phyloP scores from a whole-genome alignment of 2,888 invertebrate genomes.

The Amiota minor region DNA sequence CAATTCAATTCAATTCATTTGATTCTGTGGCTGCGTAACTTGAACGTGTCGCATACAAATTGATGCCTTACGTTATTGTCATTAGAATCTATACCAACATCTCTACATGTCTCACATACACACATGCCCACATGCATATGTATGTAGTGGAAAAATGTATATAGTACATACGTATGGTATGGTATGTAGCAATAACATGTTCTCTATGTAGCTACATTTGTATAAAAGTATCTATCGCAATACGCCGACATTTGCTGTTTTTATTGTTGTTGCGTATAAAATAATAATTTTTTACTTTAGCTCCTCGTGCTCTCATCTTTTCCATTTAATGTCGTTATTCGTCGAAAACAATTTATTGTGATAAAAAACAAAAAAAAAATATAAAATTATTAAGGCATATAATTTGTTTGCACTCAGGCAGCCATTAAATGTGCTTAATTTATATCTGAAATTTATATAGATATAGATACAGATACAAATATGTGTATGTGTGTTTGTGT shows the following conservation, averaged over 20 bases:
- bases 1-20: constrained; percentile 26
- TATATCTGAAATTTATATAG: neutral
- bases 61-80: constrained; percentile 2
- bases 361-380: constrained; percentile 4
- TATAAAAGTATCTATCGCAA: neutral
- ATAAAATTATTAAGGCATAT: neutral
- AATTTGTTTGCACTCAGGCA: constrained; percentile 9
- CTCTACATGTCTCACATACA: neutral
- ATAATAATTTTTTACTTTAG: constrained; percentile 14
- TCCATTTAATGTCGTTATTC: neutral
- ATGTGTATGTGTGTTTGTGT: neutral
- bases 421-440: constrained; percentile 26
- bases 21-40: constrained; percentile 39
- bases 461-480: neutral
- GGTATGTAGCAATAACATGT: no score
- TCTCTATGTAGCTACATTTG: neutral
- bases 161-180: neutral
- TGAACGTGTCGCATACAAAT: constrained; percentile 20
- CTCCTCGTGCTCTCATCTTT: neutral
- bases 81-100: constrained; percentile 6
- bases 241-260: no score
- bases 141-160: neutral
- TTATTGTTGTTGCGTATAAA: constrained; percentile 18
- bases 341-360: constrained; percentile 33
- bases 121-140: neutral